Base-by-base conservation (phyloP, 2,888 invertebrate species). In the Beris morrisii region DNA sequence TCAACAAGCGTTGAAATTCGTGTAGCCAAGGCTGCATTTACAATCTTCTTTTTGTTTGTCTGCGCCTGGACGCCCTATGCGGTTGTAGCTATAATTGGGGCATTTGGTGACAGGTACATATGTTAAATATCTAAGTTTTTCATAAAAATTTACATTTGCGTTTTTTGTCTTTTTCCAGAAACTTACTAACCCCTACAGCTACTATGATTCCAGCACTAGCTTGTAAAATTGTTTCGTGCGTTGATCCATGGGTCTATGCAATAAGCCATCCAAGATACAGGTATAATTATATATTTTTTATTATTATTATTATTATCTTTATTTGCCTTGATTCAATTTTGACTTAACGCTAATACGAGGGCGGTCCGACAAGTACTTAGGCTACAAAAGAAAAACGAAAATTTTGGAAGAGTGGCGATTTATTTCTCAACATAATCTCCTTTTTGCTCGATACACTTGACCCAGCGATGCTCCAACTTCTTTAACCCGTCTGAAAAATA, bases 191-290 rank as follows among this genome's bases (percentile, higher is more conserved):
- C 1, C 87, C 87, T 0, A 76, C 85, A 46, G 81, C 84, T 1
- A 88, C 89, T 0, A 89, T 89, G 89, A 80, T 89, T 45, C 89
- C 89, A 0, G 87, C 88, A 0, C 83, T 87, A 70, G 84, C 87
- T 71, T 86, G 86, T 73, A 91, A 91, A 76, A 82, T 85, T 12
- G 90, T 90, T 1, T 91, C 91, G 30, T 90, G 91, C 77, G 83
- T 91, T 75, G 91, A 91, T 78, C 91, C 91, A 3, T 89, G 90
- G 83, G 86, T 89, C 4, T 89, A 89, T 73, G 89, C 89, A 28
- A 89, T 89, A 68, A 91, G 88, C 74, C 91, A 91, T 79, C 91
- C 91, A 0, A 88, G 84, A 83, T 89, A 88, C 82, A 86, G 89
- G 82, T 86, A 55, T 69, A 38, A 38, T 13, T 55, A 5, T n/a